Percentiles rank a stretch among this genome's conserved stretches.
Conservation (phyloP, 2,888 invertebrate genomes). For the Drosophila maculinotata region DNA sequence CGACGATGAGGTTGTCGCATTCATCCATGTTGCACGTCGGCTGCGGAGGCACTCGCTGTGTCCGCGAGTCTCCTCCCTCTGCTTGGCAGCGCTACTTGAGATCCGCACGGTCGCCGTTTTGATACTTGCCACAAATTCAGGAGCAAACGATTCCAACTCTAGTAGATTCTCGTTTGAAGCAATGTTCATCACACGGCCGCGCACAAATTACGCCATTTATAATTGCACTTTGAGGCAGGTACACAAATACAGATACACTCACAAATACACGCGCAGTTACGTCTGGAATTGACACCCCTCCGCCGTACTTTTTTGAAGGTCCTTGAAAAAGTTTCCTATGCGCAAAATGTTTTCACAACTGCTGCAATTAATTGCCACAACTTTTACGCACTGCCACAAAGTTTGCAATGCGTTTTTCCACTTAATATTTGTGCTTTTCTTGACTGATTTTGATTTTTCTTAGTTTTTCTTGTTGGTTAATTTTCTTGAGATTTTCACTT, state of each 20-base stretch:
- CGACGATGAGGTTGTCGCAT: constrained; percentile 85
- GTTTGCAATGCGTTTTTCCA: constrained; percentile 51
- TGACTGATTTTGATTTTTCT: constrained; percentile 14
- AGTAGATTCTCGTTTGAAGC: constrained; percentile 33
- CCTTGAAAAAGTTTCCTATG: constrained; percentile 67
- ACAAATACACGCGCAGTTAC: constrained; percentile 6
- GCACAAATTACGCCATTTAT: constrained; percentile 77
- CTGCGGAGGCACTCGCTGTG: constrained; percentile 76
- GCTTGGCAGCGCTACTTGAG: constrained; percentile 43
- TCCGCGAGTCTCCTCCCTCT: constrained; percentile 69
- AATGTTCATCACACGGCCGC: constrained; percentile 65
- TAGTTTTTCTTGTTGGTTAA: neutral
- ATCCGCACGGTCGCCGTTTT: constrained; percentile 56
- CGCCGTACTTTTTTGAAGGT: constrained; percentile 56
- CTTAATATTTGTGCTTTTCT: constrained; percentile 12
- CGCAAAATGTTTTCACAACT: constrained; percentile 36
- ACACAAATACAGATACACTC: constrained; percentile 25
- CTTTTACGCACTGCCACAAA: constrained; percentile 39
- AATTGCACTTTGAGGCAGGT: constrained; percentile 69
- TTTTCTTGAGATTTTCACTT: constrained; percentile 52
- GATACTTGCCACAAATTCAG: constrained; percentile 25
- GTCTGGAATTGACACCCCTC: constrained; percentile 20
- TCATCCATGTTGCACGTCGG: constrained; percentile 85
- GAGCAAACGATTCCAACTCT: constrained; percentile 8
- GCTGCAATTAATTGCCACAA: constrained; percentile 17